Base-by-base conservation (phyloP, 2,113 vertebrate species). In the Psilopsiagon aymara region DNA sequence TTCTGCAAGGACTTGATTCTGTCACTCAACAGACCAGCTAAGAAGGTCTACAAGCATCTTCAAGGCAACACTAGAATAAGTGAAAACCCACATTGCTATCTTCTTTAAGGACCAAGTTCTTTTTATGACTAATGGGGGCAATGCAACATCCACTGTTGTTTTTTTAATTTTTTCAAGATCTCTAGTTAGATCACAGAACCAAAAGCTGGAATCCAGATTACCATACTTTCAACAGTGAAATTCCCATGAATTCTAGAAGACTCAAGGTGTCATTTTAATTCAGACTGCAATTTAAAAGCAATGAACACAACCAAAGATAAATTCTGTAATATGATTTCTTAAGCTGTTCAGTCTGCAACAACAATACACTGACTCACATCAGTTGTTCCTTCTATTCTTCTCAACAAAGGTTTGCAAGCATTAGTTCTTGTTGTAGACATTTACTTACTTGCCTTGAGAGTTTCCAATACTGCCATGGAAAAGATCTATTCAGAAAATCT, bases 31-130 rank as follows among this genome's bases (percentile, higher is more conserved):
- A 80, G 29, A 81, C 37, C 15, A 73, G 19, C 46, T 8, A 25
- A 79, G n/a, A 12, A 84, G 35, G 8, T 28, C 25, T 39, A 28
- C 10, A 19, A 66, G 17, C 19, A 67, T 3, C 4, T 35, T 8
- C 60, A 79, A 35, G 9, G 29, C 28, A 77, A 44, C 7, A 23
- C 21, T 6, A 46, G 24, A 0, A 0, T 13, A 59, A 89, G 5
- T 5, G n/a, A 73, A 83, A 13, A 0, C 18, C 17, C 11, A 12
- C 63, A 28, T 2, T 37, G 10, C 12, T 41, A 1, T 59, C n/a
- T 53, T 2, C 31, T 46, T 52, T 14, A 60, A 60, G 51, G 35
- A 31, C 9, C 24, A 59, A 17, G 4, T 69, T 73, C 5, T 76
- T 35, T 14, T 46, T 66, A 31, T 33, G 10, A 35, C 39, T 62